These are phyloP conservation scores for Epinephelus malabaricus DNA, from an alignment of 2,797 vertebrate species.

Conservation along the genomic window DNA sequence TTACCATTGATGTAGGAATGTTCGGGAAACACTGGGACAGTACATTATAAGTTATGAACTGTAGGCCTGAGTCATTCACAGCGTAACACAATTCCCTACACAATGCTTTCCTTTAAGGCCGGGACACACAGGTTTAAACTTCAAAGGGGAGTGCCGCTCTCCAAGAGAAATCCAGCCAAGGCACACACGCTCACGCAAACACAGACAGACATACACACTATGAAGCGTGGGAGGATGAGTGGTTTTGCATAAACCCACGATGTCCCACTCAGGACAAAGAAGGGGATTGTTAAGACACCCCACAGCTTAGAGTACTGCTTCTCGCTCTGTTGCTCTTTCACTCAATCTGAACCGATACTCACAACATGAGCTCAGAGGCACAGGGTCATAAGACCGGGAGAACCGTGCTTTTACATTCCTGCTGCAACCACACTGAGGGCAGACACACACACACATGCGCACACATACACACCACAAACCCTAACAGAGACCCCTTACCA, in stretches of 20 bases:
- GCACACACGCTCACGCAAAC: slow-evolving; percentile 30
- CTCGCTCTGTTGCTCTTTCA: slow-evolving; percentile 55
- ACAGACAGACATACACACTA: slow-evolving; percentile 32
- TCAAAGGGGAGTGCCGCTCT: slow-evolving; percentile 19
- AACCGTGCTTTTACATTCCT: slow-evolving; percentile 77
- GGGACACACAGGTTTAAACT: slow-evolving; percentile 39
- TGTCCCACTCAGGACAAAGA: slow-evolving; percentile 64
- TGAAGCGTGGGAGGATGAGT: slow-evolving; percentile 39
- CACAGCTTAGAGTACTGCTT: slow-evolving; percentile 48
- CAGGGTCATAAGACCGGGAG: slow-evolving; percentile 76
- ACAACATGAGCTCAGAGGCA: slow-evolving; percentile 72
- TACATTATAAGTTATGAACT: slow-evolving; percentile 31
- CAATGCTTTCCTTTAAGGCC: slow-evolving; percentile 26
- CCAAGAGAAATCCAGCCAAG: slow-evolving; percentile 23
- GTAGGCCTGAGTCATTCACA: slow-evolving; percentile 36
- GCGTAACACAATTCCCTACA: slow-evolving; percentile 11
- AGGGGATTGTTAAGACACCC: slow-evolving; percentile 67
- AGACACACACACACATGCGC: slow-evolving; percentile 22
- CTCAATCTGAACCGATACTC: slow-evolving; percentile 69
- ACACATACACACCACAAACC: slow-evolving; percentile 40
- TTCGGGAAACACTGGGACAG: slow-evolving; percentile 39
- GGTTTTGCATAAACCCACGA: slow-evolving; percentile 54
- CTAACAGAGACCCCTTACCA: slow-evolving; percentile 53
- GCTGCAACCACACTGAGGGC: slow-evolving; percentile 56
- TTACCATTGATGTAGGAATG: slow-evolving; percentile 23